These are phyloP conservation scores for Psittacula cyanocephala DNA, from an alignment of 2,113 vertebrate genomes.

Conservation along the genomic window DNA sequence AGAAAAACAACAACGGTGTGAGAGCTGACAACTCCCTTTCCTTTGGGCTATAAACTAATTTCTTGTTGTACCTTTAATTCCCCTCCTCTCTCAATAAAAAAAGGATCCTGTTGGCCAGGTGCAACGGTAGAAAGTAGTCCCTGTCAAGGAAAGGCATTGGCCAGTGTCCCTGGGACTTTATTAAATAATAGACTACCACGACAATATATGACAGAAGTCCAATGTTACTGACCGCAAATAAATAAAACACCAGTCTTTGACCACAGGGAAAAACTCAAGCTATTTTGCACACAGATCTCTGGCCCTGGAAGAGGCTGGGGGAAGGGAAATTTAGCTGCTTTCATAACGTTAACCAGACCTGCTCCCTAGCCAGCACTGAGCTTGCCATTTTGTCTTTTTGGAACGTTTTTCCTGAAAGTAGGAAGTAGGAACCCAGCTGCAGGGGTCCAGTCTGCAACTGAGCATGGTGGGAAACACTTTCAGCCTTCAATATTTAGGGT, in stretches of 20 bases:
- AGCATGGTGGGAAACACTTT: fast-evolving
- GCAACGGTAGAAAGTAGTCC: not conserved
- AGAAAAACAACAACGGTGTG: not conserved
- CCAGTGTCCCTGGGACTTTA: not conserved
- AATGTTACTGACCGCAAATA: not conserved
- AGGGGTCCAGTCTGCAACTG: not conserved
- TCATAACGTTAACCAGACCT: slow-evolving; percentile 32
- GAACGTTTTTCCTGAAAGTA: not conserved
- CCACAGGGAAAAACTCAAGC: not conserved
- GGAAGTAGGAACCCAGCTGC: not conserved
- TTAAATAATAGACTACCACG: not conserved
- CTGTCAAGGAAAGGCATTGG: slow-evolving; percentile 14
- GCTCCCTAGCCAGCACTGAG: not conserved
- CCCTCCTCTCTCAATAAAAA: not conserved
- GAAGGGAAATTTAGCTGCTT: slow-evolving; percentile 1
- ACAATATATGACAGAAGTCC: slow-evolving; percentile 13
- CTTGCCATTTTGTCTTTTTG: not conserved
- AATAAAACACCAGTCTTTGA: slow-evolving; percentile 3
- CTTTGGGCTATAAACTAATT: slow-evolving; percentile 10
- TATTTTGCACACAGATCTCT: slow-evolving; percentile 29
- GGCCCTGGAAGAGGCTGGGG: not conserved
- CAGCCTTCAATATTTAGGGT: not conserved
- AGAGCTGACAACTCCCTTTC: not conserved
- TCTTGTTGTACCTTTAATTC: not conserved
- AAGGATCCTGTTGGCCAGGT: slow-evolving; percentile 1